Base-by-base conservation (phyloP, 2,113 vertebrate species). In the Shinisaurus crocodilurus region DNA sequence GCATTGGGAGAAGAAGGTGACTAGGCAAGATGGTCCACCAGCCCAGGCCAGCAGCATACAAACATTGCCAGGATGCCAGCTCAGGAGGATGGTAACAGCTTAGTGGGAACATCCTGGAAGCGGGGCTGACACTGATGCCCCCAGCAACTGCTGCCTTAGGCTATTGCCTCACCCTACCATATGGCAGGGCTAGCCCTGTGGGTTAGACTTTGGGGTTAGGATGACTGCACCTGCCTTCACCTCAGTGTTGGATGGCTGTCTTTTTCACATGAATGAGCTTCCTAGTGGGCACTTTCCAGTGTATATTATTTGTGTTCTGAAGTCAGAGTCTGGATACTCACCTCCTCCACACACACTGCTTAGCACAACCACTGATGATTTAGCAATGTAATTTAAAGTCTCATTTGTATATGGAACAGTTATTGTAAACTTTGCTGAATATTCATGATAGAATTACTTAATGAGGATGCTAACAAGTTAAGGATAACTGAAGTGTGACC, bases 381-480 rank as follows among this genome's bases (percentile, higher is more conserved):
- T 88, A 12, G 63, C 67, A 91, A 86, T 72, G 3, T 57, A 81
- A 89, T 65, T 34, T 84, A 0, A 72, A n/a, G 88, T 88, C n/a
- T 76, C n/a, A 72, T 80, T 89, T 94, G 70, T 91, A 8, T 80
- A 88, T 79, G 1, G 77, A 43, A 9, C 45, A 85, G 85, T 88
- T 85, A 48, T 89, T 5, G 1, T 90, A 75, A 90, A 91, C 29
- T 74, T 89, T 82, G 0, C 7, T 91, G 1, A 57, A 3, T 85
- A 65, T 91, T 85, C 84, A 89, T 63, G 25, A 88, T 81, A 6
- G 48, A 90, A 37, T 83, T 88, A 83, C 84, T 90, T 90, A 91
- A 92, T 69, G 3, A 87, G 10, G 40, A 81, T 86, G 74, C 37
- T 90, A 92, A 92, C 81, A 7, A 94, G 48, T 80, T 91, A 91